Base-by-base conservation (phyloP, 2,797 vertebrate species). In the Kryptolebias ocellatus region DNA sequence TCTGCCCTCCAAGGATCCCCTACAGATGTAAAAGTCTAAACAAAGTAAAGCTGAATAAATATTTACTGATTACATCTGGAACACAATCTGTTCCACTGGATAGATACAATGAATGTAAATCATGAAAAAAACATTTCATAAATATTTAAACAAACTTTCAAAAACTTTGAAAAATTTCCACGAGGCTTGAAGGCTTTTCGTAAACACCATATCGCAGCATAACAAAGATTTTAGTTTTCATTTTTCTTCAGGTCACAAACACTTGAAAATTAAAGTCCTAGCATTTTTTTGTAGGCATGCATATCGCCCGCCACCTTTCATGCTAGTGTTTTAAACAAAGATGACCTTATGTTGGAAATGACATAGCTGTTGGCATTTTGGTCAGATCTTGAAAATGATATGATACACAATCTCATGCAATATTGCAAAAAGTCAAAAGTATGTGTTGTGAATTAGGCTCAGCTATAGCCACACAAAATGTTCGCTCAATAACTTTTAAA, bases 21-120 rank as follows among this genome's bases (percentile, higher is more conserved):
- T 28, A 8, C 44, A 67, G 29, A 70, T 68, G 27, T 42, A 15
- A 39, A 18, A 18, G 29, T 20, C 3, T 34, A 45, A 76, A 71
- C 16, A 39, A 55, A 71, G 61, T 15, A 18, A 61, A 16, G 39
- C 29, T 3, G 39, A 16, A n/a, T 50, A 3, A 60, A 52, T 20
- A 44, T 64, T 65, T 60, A 49, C 16, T 0, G 20, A 53, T 56
- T 74, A 47, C 15, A 70, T 75, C 58, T 37, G 20, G 53, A 60
- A 49, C 42, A 64, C 42, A 18, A 34, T 29, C 34, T 53, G 24
- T n/a, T 28, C 28, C 28, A 53, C 4, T 5, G 14, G 34, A 20
- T 12, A 34, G 3, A 20, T 24, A 17, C n/a, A 46, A 34, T 17
- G 49, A 47, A 53, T 44, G 24, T 64, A 11, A 53, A 37, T 55